Evolutionary conservation across 2,888 invertebrate species (phyloP).

Genomic region (Taenaris catops): DNA sequence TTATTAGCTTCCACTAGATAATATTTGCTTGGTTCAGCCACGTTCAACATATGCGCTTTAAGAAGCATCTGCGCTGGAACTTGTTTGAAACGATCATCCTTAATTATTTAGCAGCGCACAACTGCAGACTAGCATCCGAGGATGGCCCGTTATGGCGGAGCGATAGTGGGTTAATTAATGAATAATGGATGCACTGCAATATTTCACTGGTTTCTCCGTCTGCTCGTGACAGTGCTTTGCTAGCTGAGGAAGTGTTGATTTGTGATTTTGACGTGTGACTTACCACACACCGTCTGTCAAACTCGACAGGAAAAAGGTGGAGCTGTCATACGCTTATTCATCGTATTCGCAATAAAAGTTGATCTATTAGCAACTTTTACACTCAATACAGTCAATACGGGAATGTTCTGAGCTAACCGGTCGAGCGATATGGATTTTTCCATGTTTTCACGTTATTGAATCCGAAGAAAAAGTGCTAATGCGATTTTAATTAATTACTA

Average conservation of each 20-base stretch:
- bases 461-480: constrained; percentile 53
- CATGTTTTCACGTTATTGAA: constrained; percentile 44
- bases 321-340: constrained; percentile 20
- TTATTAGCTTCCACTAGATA: too few relatives aligned
- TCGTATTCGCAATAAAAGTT: constrained; percentile 27
- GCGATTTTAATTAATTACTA: constrained; percentile 58
- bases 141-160: constrained; percentile 46
- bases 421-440: constrained; percentile 45
- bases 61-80: constrained; percentile 15
- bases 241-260: constrained; percentile 34
- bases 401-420: constrained; percentile 36
- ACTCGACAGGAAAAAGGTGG: constrained; percentile 24
- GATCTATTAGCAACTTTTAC: constrained; percentile 43
- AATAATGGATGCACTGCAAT: constrained; percentile 63
- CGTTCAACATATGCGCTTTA: constrained; percentile 12
- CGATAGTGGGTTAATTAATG: constrained; percentile 63
- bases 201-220: constrained; percentile 55
- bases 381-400: constrained; percentile 38
- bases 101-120: constrained; percentile 27
- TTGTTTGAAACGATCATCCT: constrained; percentile 22
- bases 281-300: constrained; percentile 10
- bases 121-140: constrained; percentile 25
- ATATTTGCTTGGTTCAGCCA: too few relatives aligned
- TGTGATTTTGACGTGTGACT: constrained; percentile 31
- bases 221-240: constrained; percentile 30